Conservation (phyloP, 2,113 vertebrate species). For the Nannobrachium achirus region DNA sequence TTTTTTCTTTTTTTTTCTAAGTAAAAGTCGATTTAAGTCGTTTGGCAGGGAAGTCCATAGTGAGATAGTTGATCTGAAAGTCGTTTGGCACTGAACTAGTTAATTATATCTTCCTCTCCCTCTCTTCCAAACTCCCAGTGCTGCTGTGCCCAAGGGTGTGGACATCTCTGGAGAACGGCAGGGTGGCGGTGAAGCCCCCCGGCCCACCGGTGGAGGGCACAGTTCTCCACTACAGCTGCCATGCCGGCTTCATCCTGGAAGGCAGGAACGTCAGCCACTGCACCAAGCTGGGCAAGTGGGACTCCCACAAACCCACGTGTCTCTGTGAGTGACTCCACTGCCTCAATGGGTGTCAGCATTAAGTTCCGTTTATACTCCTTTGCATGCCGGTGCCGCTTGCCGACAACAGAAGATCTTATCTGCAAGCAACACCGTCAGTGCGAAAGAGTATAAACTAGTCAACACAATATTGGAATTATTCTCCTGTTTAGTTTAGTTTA, state of each 20-base stretch:
- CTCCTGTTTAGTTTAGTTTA: too few relatives aligned
- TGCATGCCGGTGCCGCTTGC: too few relatives aligned
- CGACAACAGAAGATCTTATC: too few relatives aligned
- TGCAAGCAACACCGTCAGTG: too few relatives aligned
- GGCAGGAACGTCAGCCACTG: slow-evolving; percentile 87
- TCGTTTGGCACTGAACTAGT: too few relatives aligned
- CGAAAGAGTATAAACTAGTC: background rate
- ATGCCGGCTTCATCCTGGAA: slow-evolving; percentile 87
- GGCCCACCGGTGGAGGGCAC: slow-evolving; percentile 88
- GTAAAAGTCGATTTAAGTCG: too few relatives aligned
- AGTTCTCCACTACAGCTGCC: slow-evolving; percentile 87
- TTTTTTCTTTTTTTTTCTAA: slow-evolving; percentile 46
- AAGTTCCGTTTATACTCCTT: too few relatives aligned
- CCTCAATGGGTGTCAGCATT: background rate
- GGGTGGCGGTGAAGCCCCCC: slow-evolving; percentile 75
- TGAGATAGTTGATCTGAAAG: too few relatives aligned
- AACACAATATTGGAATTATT: too few relatives aligned
- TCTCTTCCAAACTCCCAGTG: slow-evolving; percentile 71
- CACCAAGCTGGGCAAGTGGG: slow-evolving; percentile 91
- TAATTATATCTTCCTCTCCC: background rate
- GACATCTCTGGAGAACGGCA: slow-evolving; percentile 91
- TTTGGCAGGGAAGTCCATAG: too few relatives aligned
- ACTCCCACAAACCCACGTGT: slow-evolving; percentile 88
- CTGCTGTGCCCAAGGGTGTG: slow-evolving; percentile 88
- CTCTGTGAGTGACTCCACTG: slow-evolving; percentile 80